phyloP scores from a whole-genome alignment of 1,140 invertebrate genomes.

The Bradysia coprophila region DNA sequence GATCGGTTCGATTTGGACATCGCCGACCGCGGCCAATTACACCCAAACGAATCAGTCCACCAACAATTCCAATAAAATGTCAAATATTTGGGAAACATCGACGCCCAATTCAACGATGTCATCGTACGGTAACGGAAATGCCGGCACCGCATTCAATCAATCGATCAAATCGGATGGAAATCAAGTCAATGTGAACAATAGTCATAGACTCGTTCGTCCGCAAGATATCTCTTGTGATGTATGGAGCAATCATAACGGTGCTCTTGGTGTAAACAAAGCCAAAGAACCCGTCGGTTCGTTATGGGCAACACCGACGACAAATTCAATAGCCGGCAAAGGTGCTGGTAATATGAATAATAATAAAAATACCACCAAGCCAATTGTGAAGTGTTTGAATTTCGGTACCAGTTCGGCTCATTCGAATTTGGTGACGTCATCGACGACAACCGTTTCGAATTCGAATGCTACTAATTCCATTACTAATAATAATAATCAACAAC shows the following conservation, averaged over 20 bases:
- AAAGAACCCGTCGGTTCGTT: constrained; percentile 1
- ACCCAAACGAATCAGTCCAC: neutral
- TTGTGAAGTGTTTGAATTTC: too few relatives aligned
- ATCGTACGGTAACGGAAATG: neutral
- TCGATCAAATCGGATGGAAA: constrained; percentile 8
- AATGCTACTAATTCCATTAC: neutral
- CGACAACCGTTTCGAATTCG: neutral
- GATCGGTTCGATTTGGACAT: neutral
- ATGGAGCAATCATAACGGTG: neutral
- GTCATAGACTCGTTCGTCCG: neutral
- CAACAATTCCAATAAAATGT: neutral
- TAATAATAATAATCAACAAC: neutral
- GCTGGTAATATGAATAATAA: neutral
- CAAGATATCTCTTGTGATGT: neutral
- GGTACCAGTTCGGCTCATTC: too few relatives aligned
- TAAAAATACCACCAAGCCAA: neutral
- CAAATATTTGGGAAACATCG: neutral
- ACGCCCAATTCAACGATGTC: neutral
- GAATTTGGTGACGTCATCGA: too few relatives aligned
- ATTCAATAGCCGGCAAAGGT: neutral
- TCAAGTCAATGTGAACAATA: constrained; percentile 8
- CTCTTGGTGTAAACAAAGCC: neutral
- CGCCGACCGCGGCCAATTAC: too few relatives aligned
- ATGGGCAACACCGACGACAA: constrained; percentile 1
- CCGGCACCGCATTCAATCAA: too few relatives aligned